phyloP scores from a whole-genome alignment of 2,113 vertebrate genomes.

The Chaetodon trifascialis region DNA sequence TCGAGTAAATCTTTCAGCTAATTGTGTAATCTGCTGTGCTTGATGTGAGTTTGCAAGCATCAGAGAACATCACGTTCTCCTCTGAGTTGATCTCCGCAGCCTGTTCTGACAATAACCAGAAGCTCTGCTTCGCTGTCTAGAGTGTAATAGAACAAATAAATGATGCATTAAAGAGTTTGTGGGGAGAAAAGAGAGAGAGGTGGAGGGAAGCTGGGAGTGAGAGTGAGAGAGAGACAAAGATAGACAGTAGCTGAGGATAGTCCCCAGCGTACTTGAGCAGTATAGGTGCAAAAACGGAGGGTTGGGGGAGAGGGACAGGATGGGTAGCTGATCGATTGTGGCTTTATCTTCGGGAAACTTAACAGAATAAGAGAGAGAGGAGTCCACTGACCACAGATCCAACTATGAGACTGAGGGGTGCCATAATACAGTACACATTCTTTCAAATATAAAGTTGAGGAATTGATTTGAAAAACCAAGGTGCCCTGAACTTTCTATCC shows the following conservation, averaged over 20 bases:
- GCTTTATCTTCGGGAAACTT: conserved; percentile 36
- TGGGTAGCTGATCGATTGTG: conserved; percentile 50
- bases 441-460: conserved; percentile 37
- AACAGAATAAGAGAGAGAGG: conserved; percentile 37
- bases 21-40: conserved; percentile 32
- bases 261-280: conserved; percentile 29
- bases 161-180: conserved; percentile 56
- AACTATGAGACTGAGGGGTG: conserved; percentile 33
- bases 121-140: conserved; percentile 14
- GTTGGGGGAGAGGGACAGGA: conserved; percentile 17
- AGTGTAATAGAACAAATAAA: conserved; percentile 68
- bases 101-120: conserved; percentile 35
- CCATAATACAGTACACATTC: conserved; percentile 43
- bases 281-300: conserved; percentile 23
- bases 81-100: conserved; percentile 31
- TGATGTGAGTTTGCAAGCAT: conserved; percentile 38
- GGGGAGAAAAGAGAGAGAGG: conserved; percentile 4
- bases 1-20: conserved; percentile 29
- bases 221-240: conserved; percentile 16
- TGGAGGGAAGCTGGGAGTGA: conserved; percentile 13
- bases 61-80: conserved; percentile 34
- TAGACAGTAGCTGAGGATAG: conserved; percentile 12
- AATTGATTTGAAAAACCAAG: conserved; percentile 52
- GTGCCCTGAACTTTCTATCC: conserved; percentile 45
- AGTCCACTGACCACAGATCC: conserved; percentile 33